Evolutionary conservation across 2,113 vertebrate genomes (phyloP), one percentile per base, ranked within the genome.

Genomic region (Triplophysa siluroides): DNA sequence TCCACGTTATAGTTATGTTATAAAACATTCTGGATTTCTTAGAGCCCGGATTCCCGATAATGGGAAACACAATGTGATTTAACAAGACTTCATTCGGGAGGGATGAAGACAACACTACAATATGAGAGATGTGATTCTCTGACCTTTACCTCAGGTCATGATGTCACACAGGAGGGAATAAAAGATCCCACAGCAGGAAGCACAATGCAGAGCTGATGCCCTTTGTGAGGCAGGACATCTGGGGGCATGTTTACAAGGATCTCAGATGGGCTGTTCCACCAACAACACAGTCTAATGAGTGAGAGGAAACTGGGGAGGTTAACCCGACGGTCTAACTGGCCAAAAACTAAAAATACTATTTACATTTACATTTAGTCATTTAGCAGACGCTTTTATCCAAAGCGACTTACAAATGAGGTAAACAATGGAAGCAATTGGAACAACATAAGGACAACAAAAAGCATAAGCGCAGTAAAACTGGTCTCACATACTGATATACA

Each of bases 11-110:
- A 38, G 33, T 21, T 4, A 13, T n/a, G 24, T 75, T 73, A 78
- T 81, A 77, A 74, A 81, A 63, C 78, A 65, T 78, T 76, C 60
- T 50, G 56, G 81, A 79, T 60, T 18, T 62, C 33, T 79, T 33
- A n/a, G 11, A 82, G 60, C 81, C 26, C 63, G 68, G n/a, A 58
- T 10, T n/a, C 29, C 11, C n/a, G 18, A 83, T 38, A 67, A 38
- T 71, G 79, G 63, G 45, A 33, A 66, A 77, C 26, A 4, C 58
- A 76, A 69, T 72, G 82, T 52, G 43, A 77, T 77, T 67, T 78
- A 60, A 29, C 11, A 80, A 58, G 33, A 61, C 21, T 16, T 66
- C 50, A 60, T 33, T 70, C 33, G 21, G 54, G 58, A 64, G 43
- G 45, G 11, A n/a, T n/a, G n/a, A n/a, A n/a, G n/a, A n/a, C n/a